Evolutionary conservation across 2,113 vertebrate species (phyloP), one percentile per base, ranked within the genome.

Genomic region (Bubo scandiacus): DNA sequence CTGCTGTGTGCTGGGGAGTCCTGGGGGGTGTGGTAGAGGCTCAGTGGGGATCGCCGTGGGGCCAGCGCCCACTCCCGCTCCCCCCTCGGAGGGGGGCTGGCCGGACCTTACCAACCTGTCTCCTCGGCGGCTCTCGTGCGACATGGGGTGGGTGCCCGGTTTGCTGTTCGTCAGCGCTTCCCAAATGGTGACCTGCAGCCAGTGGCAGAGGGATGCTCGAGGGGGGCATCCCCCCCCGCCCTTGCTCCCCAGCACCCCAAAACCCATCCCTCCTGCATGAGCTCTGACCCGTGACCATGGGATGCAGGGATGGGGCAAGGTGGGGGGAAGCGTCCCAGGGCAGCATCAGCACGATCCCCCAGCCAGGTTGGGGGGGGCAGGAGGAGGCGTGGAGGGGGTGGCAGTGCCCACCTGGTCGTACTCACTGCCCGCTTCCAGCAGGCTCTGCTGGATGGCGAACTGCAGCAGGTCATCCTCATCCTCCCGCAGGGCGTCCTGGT

Each of bases 121-220:
- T 92, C 98, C 96, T 30, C 97, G 99, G 91, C 98, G 98, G 13
- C 98, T 97, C 89, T 99, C 99, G 55, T 97, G 98, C 65, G 99
- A 98, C 95, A 98, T 97, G 32, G 98, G 98, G 96, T 98, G 99
- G 9, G 98, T 98, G 95, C 99, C 99, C 1, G 99, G 99, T 90
- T 99, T 99, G 98, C 99, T 99, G 96, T 99, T 99, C 94, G 99
- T 99, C 97, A 99, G 97, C 0, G 99, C 99, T 96, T 99, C 99
- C 99, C 99, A 99, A 96, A 99, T 99, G 71, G 99, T 99, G 89
- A 99, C 99, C 99, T 99, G 94, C 0, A 43, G n/a, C 42, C 12
- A 0, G 38, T 1, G 27, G 9, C 32, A 68, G 16, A 47, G 14
- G 27, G 12, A 13, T 4, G 32, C 36, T 54, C 6, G 29, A 75